phyloP scores from a whole-genome alignment of 2,797 vertebrate genomes.

The Channa striata region DNA sequence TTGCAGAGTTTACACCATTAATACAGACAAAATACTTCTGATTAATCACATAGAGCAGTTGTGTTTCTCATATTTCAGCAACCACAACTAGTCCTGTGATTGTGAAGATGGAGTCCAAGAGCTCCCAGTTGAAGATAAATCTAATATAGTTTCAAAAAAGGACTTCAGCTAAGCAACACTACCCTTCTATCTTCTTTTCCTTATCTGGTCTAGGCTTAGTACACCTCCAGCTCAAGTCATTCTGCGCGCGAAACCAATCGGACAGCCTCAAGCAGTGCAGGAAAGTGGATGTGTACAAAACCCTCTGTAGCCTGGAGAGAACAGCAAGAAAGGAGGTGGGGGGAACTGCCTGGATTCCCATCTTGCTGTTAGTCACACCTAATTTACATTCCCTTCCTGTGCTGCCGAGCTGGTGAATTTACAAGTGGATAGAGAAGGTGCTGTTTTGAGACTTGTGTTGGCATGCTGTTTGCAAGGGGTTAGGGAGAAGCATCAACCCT shows the following conservation, averaged over 20 bases:
- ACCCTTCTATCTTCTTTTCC: slow-evolving; percentile 50
- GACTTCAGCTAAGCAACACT: slow-evolving; percentile 40
- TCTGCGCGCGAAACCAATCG: slow-evolving; percentile 74
- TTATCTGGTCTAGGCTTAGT: slow-evolving; percentile 58
- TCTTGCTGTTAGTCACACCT: slow-evolving; percentile 83
- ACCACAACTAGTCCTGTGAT: slow-evolving; percentile 1
- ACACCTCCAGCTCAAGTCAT: slow-evolving; percentile 69
- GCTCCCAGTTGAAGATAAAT: slow-evolving; percentile 44
- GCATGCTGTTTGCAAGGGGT: slow-evolving; percentile 75
- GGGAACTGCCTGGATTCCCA: slow-evolving; percentile 71
- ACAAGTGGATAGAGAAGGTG: slow-evolving; percentile 80
- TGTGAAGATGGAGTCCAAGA: slow-evolving; percentile 39
- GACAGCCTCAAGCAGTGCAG: slow-evolving; percentile 70
- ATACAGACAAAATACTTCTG: slow-evolving; percentile 10
- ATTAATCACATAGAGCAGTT: slow-evolving; percentile 28
- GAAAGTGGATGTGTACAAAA: slow-evolving; percentile 78
- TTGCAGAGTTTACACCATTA: slow-evolving; percentile 17
- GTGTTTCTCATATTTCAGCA: slow-evolving; percentile 37
- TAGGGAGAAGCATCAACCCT: slow-evolving; percentile 65
- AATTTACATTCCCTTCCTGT: slow-evolving; percentile 82
- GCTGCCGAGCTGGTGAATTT: slow-evolving; percentile 77
- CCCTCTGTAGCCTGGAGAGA: slow-evolving; percentile 68
- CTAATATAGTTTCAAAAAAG: slow-evolving; percentile 12
- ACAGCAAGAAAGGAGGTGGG: slow-evolving; percentile 55
- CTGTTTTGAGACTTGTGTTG: slow-evolving; percentile 74